Conservation (phyloP, 2,888 invertebrate species). For the Acleris laterana region DNA sequence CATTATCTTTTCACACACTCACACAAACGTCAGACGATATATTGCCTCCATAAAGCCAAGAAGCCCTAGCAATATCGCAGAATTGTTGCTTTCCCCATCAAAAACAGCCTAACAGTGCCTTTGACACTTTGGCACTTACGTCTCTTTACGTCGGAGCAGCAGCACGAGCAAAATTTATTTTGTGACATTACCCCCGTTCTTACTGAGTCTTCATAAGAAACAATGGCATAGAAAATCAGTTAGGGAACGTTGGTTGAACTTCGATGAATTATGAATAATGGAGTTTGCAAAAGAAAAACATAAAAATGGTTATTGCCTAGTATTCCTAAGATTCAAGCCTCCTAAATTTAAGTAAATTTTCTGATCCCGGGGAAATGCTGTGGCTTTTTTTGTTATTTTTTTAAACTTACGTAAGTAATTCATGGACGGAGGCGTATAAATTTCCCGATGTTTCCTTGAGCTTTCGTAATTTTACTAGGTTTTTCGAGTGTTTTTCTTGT, state of each 20-base stretch:
- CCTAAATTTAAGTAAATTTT: no score
- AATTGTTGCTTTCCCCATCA: background rate
- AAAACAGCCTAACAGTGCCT: constrained; percentile 5
- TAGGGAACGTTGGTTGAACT: constrained; percentile 19
- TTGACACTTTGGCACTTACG: background rate
- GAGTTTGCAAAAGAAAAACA: constrained; percentile 5
- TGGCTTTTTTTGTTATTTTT: no score
- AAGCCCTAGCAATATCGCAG: constrained; percentile 20
- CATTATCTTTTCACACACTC: constrained; percentile 34
- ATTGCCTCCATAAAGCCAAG: constrained; percentile 24
- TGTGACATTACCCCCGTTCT: constrained; percentile 24
- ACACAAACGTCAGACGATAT: constrained; percentile 21
- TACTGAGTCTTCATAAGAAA: constrained; percentile 25
- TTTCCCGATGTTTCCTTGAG: no score
- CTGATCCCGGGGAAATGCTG: no score
- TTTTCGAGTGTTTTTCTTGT: no score
- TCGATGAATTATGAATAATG: constrained; percentile 24
- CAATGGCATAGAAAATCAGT: constrained; percentile 32
- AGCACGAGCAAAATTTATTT: constrained; percentile 21
- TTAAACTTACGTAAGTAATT: no score
- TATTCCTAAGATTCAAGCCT: no score
- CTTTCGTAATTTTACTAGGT: no score
- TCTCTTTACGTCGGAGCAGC: background rate
- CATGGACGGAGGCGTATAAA: no score
- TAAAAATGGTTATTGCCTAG: no score